Evolutionary conservation across 2,888 invertebrate genomes (phyloP).

Genomic region (Ptychoptera albimana): DNA sequence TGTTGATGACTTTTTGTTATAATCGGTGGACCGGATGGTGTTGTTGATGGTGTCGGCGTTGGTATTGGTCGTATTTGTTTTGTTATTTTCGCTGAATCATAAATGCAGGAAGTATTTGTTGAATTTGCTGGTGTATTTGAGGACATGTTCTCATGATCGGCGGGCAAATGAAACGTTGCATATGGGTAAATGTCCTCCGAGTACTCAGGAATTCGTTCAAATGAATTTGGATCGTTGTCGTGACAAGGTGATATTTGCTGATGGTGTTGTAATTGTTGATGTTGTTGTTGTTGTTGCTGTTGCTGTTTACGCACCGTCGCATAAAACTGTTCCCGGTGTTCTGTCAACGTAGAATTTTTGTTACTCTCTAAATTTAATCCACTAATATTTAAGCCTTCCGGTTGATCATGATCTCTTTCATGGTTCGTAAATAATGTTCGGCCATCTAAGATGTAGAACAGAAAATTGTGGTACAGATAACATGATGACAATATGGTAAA

Average conservation of each 20-base stretch:
- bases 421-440: constrained; percentile 12
- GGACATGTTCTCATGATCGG: constrained; percentile 36
- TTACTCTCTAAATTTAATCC: no score
- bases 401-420: no score
- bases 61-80: constrained; percentile 13
- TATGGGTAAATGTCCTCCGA: constrained; percentile 45
- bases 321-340: constrained; percentile 37
- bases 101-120: constrained; percentile 11
- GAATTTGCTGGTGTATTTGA: constrained; percentile 30
- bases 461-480: no score
- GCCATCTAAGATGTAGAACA: constrained; percentile 16
- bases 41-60: constrained; percentile 14
- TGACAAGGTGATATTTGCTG: constrained; percentile 22
- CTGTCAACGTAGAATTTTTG: constrained; percentile 14
- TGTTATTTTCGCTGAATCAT: constrained; percentile 18
- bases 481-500: no score
- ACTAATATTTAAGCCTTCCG: no score
- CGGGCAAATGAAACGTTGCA: constrained; percentile 39
- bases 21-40: no score
- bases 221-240: constrained; percentile 26
- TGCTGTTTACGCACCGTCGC: constrained; percentile 34
- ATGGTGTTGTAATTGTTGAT: constrained; percentile 35
- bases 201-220: constrained; percentile 40
- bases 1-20: no score
- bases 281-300: constrained; percentile 32